Base-by-base conservation (phyloP, 2,888 invertebrate genomes). In the Melanostoma mellinum region DNA sequence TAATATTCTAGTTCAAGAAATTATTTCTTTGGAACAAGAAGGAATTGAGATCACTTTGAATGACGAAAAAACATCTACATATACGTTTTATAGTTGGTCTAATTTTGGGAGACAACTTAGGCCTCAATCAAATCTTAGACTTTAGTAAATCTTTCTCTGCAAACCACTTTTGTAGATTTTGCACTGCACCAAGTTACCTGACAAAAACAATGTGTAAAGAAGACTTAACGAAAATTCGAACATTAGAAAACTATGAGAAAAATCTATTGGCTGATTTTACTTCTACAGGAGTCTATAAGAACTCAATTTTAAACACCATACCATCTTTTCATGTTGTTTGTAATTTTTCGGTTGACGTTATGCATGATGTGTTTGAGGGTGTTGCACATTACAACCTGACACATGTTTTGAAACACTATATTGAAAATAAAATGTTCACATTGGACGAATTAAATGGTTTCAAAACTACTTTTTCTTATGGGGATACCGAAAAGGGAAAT, bases 301-400 rank as follows among this genome's bases (percentile, higher is more conserved):
- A 69, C 8, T 79, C 79, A 32, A 46, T 74, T 33, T 52, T 74
- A 10, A 80, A 80, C 42, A 68, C 33, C 33, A 69, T 80, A 30
- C 63, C 56, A 10, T 58, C 71, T 35, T 80, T 80, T 48, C 80
- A 80, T 65, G 80, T 80, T 3, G 75, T 65, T 8, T 42, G 35
- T 20, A 74, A 71, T 52, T 75, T 44, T 65, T 56, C 80, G 2
- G 74, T 75, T 36, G 78, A 85, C 63, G 55, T 82, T 9, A 78
- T 85, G 85, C 82, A 85, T 55, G 81, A 85, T 36, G 33, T 82
- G n/a, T 77, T 71, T 71, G 69, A 71, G 63, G 77, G 69, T 8
- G 50, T 77, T 56, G 60, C 60, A 71, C 63, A 74, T 77, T 78
- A 77, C 35, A 71, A 82, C 52, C 35, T 78, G 35, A 35, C 71